Evolutionary conservation across 2,797 vertebrate genomes (phyloP), one percentile per base, ranked within the genome.

Genomic region (Hybognathus amarus): DNA sequence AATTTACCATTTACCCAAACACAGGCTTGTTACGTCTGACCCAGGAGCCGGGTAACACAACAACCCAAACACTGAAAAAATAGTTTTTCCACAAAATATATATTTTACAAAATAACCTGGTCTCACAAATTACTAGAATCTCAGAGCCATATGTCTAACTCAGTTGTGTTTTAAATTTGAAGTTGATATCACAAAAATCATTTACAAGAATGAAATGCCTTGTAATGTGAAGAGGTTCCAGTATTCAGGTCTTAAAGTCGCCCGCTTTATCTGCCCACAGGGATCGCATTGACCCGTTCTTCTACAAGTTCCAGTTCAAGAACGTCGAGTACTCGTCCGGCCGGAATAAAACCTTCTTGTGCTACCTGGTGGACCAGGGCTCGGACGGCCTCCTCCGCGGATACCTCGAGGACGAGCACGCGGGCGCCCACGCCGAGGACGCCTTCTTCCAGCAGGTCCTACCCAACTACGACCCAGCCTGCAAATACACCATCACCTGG

Each of bases 261-360:
- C 9, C 6, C 4, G 2, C 18, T 61, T 47, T 4, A 0, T 70
- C 33, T 68, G 45, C 67, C 77, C 50, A 13, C 80, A 99, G 97
- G 86, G 96, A 98, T 75, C 93, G 97, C 47, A 95, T 99, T 15
- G 96, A 97, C 63, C 96, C 96, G 54, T 94, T 95, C 78, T 94
- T 91, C 89, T 99, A 95, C 91, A 97, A 96, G 90, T 99, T 98
- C 93, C 97, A 98, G 93, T 99, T 97, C 90, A 96, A 97, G 91
- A 99, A 99, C 0, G 97, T 99, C 86, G 97, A 99, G 75, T 99
- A 99, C 89, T 98, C 97, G 2, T 99, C 97, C 0, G 97, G 97
- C 27, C 93, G 97, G 64, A 98, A 99, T 90, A 99, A 99, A 93
- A 98, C 97, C 87, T 95, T 97, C 89, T 93, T 98, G 84, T 98